These are phyloP conservation scores for Hemichromis elongatus DNA, from an alignment of 2,113 vertebrate species.

Conservation along the genomic window DNA sequence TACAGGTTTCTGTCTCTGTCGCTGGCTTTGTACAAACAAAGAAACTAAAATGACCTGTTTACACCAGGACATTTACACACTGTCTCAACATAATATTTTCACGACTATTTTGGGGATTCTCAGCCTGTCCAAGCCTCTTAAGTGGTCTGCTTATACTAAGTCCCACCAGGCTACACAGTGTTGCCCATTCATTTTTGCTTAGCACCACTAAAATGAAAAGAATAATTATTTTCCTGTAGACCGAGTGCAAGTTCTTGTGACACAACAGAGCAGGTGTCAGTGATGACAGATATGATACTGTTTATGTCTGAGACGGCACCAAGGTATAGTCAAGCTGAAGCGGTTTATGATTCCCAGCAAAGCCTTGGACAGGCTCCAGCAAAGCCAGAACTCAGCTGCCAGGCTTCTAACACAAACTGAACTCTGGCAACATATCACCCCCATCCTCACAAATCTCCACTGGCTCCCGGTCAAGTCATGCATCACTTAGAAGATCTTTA, in stretches of 20 bases:
- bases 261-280: neutral
- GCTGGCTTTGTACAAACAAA: neutral
- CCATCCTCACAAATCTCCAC: neutral
- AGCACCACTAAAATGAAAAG: neutral
- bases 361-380: neutral
- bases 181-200: neutral
- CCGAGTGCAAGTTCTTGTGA: accelerated
- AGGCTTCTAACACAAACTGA: neutral
- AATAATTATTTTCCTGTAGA: neutral
- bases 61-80: neutral
- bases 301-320: neutral
- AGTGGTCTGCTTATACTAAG: accelerated
- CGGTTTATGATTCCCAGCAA: neutral
- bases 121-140: neutral
- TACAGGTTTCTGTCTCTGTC: accelerated
- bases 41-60: neutral
- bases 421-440: neutral
- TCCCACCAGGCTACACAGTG: accelerated
- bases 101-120: neutral
- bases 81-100: neutral
- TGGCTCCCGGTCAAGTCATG: neutral
- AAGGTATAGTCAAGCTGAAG: neutral
- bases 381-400: neutral
- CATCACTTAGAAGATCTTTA: neutral
- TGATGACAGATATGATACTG: neutral